phyloP scores from a whole-genome alignment of 1,140 invertebrate species.

The Dendrolimus kikuchii region DNA sequence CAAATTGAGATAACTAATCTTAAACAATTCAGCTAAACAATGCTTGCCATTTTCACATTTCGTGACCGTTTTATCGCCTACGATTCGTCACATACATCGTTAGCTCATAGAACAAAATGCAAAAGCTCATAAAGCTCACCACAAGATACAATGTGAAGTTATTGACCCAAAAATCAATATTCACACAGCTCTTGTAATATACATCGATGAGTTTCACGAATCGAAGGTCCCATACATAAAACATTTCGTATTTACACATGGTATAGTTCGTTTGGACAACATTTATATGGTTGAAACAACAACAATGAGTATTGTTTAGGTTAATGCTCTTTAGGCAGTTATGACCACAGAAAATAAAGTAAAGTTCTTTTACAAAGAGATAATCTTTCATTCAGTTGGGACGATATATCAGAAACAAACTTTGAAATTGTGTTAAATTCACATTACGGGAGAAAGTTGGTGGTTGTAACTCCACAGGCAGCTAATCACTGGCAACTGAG shows the following conservation, averaged over 20 bases:
- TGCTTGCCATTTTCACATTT: conserved; percentile 10
- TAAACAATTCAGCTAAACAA: conserved; percentile 11
- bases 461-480: too few species aligned
- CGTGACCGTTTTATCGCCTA: conserved; percentile 8
- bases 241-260: conserved; percentile 40
- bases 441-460: too few species aligned
- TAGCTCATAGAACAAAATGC: conserved; percentile 33
- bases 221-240: conserved; percentile 62
- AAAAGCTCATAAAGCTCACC: conserved; percentile 33
- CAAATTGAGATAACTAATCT: neutral
- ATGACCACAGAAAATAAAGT: too few species aligned
- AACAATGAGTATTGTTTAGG: too few species aligned
- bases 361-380: too few species aligned
- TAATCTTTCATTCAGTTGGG: too few species aligned
- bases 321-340: too few species aligned
- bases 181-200: conserved; percentile 57
- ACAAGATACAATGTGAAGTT: conserved; percentile 44
- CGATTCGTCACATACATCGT: conserved; percentile 21
- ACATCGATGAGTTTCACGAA: conserved; percentile 56
- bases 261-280: conserved; percentile 4
- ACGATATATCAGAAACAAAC: too few species aligned
- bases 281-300: too few species aligned
- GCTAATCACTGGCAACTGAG: too few species aligned
- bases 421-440: too few species aligned
- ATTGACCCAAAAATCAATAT: conserved; percentile 70